Evolutionary conservation across 2,888 invertebrate genomes (phyloP), one percentile per base, ranked within the genome.

Genomic region (Sialis lutaria): DNA sequence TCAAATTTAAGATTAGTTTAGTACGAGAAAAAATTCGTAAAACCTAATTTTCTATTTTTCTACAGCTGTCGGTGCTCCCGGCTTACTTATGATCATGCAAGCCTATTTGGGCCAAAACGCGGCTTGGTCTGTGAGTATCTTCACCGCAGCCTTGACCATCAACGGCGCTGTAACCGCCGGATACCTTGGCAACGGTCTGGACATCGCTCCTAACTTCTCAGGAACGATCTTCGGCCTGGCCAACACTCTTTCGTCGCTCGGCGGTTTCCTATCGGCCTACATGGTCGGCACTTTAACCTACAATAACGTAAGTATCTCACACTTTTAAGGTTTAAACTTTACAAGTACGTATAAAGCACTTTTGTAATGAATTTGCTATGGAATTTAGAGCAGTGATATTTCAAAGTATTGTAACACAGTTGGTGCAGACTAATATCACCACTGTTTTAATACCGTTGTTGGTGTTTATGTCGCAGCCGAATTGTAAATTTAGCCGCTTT

Each of bases 201-300:
- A 90, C 56, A 87, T 90, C 55, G 88, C 89, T 3, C 89, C 89
- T 1, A 87, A 88, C 62, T 90, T 86, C 60, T 85, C 87, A 48
- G 85, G 90, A 1, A 89, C 89, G 1, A 87, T 90, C 52, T 88
- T 89, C 62, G 89, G 89, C 37, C 68, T 90, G 69, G 87, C 88
- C n/a, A 89, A 89, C 58, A 86, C 87, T 0, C 64, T 88, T 47
- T 86, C 87, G 0, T 88, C 88, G 0, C 69, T 85, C 45, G 85
- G 87, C 6, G 89, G 89, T 1, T 87, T 81, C 67, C 60, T 89
- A 1, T 87, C 87, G 6, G 80, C 86, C 0, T 77, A 77, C 64
- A 82, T 88, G 74, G 87, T 88, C 22, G 88, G 84, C 9, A 70
- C 74, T 45, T 67, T 89, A 22, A 88, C 86, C 1, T 75, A 79